Percentiles rank a stretch among this genome's conserved stretches.
phyloP scores from a whole-genome alignment of 2,113 vertebrate species.

The Struthio camelus region DNA sequence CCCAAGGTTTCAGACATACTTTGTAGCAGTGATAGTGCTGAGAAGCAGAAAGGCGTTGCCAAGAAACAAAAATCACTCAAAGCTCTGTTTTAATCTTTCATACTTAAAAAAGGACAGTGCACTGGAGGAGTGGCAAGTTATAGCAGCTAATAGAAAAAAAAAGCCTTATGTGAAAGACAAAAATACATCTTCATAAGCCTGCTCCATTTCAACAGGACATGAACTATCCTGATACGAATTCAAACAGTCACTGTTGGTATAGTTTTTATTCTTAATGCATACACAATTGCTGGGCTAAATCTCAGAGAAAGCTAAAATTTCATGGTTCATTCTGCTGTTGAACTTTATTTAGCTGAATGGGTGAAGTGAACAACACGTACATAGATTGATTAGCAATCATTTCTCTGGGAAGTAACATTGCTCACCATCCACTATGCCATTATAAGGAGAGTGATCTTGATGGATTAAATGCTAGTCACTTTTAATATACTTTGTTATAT shows the following conservation, averaged over 20 bases:
- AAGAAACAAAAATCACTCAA: background rate
- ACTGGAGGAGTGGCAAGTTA: background rate
- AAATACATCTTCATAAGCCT: background rate
- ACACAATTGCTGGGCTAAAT: background rate
- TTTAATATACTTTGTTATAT: background rate
- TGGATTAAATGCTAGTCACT: constrained; percentile 7
- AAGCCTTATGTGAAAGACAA: background rate
- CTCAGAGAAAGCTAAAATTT: background rate
- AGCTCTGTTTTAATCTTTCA: background rate
- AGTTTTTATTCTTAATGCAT: background rate
- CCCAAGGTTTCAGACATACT: background rate
- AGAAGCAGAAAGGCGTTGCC: background rate
- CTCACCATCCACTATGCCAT: constrained; percentile 14
- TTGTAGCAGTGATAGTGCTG: background rate
- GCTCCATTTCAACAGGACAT: background rate
- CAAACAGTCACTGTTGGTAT: background rate
- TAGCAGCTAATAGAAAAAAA: background rate
- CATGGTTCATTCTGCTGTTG: background rate
- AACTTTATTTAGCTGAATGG: constrained; percentile 41
- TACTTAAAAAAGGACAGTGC: background rate
- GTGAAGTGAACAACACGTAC: constrained; percentile 20
- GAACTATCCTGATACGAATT: background rate
- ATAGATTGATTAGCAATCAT: constrained; percentile 10
- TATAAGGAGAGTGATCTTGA: constrained; percentile 10
- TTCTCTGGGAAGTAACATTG: constrained; percentile 10